These are phyloP conservation scores for Heliconius nattereri DNA, from an alignment of 1,140 invertebrate species.

Conservation along the genomic window DNA sequence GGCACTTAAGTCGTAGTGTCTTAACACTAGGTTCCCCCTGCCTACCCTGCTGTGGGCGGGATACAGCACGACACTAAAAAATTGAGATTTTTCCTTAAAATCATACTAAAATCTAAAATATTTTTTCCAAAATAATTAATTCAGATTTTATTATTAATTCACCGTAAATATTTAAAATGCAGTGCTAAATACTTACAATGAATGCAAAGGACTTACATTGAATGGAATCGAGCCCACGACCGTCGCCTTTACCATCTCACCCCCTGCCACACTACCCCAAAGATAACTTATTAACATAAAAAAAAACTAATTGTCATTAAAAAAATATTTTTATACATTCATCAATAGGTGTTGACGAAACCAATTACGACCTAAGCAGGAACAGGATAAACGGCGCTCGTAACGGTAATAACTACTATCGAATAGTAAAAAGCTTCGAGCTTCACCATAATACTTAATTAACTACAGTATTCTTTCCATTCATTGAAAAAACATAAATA, in stretches of 20 bases:
- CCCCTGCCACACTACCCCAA: background rate
- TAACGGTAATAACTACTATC: slow-evolving; percentile 40
- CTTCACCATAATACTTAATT: slow-evolving; percentile 5
- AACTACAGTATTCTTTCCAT: slow-evolving; percentile 11
- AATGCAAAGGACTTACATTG: too few relatives aligned
- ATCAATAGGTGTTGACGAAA: slow-evolving; percentile 56
- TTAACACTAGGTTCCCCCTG: too few relatives aligned
- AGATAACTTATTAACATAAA: background rate
- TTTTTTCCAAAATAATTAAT: too few relatives aligned
- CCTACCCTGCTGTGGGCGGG: too few relatives aligned
- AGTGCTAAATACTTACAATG: too few relatives aligned
- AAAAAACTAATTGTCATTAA: background rate
- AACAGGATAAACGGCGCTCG: slow-evolving; percentile 40
- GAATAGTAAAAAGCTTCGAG: background rate
- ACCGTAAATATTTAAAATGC: too few relatives aligned
- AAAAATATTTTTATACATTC: slow-evolving; percentile 4
- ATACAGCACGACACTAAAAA: too few relatives aligned
- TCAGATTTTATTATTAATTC: too few relatives aligned
- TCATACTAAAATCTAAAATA: too few relatives aligned
- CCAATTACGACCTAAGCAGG: slow-evolving; percentile 65
- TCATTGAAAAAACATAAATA: background rate
- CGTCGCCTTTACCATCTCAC: background rate
- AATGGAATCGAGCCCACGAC: too few relatives aligned
- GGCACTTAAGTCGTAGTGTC: too few relatives aligned
- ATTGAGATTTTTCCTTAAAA: too few relatives aligned